These are phyloP conservation scores for Microctenopoma lineatum DNA, from an alignment of 2,797 vertebrate genomes.

Conservation along the genomic window DNA sequence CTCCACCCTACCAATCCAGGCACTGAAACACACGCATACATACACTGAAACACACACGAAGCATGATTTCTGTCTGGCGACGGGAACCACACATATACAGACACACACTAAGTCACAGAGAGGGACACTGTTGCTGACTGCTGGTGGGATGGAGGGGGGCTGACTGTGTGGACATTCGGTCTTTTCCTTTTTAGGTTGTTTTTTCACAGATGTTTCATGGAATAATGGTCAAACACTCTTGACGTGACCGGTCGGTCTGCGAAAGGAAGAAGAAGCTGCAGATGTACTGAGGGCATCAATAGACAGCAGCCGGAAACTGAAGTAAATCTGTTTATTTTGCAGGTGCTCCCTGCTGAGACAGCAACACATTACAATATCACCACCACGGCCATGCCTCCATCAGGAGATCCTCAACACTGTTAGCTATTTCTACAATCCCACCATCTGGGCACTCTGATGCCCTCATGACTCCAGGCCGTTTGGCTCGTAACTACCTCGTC, in stretches of 20 bases:
- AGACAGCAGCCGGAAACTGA: conserved; percentile 39
- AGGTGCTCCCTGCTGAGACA: background rate
- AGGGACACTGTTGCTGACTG: conserved; percentile 59
- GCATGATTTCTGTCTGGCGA: conserved; percentile 59
- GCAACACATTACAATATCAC: background rate
- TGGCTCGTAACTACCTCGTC: conserved; percentile 37
- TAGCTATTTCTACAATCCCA: conserved; percentile 28
- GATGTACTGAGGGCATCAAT: background rate
- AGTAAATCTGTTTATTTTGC: conserved; percentile 4
- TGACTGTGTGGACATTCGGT: conserved; percentile 46
- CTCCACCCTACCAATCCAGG: conserved; percentile 60
- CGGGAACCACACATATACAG: conserved; percentile 31
- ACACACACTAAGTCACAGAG: conserved; percentile 38
- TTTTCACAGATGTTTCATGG: conserved; percentile 29
- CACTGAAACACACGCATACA: conserved; percentile 51
- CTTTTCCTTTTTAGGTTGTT: conserved; percentile 10
- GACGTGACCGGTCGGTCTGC: conserved; percentile 25
- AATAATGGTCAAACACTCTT: conserved; percentile 37
- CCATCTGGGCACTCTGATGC: conserved; percentile 51
- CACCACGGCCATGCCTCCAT: conserved; percentile 45
- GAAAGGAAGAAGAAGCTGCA: conserved; percentile 6
- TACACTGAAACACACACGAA: conserved; percentile 57
- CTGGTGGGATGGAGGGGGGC: conserved; percentile 75
- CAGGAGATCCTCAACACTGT: conserved; percentile 33
- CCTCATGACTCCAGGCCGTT: conserved; percentile 71